Percentiles rank a stretch among this genome's conserved stretches.
phyloP scores from a whole-genome alignment of 2,797 vertebrate species.

The Pygocentrus nattereri region DNA sequence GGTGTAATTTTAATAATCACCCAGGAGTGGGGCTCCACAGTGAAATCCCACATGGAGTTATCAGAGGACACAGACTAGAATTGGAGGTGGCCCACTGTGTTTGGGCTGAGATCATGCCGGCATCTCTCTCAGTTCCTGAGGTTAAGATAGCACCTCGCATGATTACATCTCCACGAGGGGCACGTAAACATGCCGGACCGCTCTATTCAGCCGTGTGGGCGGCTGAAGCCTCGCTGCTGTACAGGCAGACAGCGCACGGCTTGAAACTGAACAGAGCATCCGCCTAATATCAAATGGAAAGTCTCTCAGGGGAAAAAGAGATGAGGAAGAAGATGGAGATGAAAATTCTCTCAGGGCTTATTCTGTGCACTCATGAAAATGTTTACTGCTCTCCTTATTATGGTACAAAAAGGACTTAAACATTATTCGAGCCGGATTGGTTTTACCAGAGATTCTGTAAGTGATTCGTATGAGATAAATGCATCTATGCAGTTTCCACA shows the following conservation, averaged over 20 bases:
- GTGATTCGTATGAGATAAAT: no score
- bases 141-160: slow-evolving; percentile 38
- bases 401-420: background rate
- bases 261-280: slow-evolving; percentile 20
- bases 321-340: background rate
- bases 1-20: slow-evolving; percentile 49
- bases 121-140: slow-evolving; percentile 40
- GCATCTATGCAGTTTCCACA: no score
- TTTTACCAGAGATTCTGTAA: no score
- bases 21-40: slow-evolving; percentile 24
- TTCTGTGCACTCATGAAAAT: background rate
- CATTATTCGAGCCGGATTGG: background rate
- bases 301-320: background rate
- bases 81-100: slow-evolving; percentile 26
- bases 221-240: slow-evolving; percentile 12
- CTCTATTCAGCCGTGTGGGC: slow-evolving; percentile 21
- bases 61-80: slow-evolving; percentile 43
- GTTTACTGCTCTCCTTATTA: background rate
- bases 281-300: slow-evolving; percentile 22
- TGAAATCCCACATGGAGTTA: slow-evolving; percentile 22
- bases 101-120: slow-evolving; percentile 31
- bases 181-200: slow-evolving; percentile 35
- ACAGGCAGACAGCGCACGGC: slow-evolving; percentile 17
- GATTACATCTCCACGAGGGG: slow-evolving; percentile 56
- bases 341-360: background rate